Evolutionary conservation across 1,140 invertebrate species (phyloP), one percentile per base, ranked within the genome.

Genomic region (Metopolophium dirhodum): DNA sequence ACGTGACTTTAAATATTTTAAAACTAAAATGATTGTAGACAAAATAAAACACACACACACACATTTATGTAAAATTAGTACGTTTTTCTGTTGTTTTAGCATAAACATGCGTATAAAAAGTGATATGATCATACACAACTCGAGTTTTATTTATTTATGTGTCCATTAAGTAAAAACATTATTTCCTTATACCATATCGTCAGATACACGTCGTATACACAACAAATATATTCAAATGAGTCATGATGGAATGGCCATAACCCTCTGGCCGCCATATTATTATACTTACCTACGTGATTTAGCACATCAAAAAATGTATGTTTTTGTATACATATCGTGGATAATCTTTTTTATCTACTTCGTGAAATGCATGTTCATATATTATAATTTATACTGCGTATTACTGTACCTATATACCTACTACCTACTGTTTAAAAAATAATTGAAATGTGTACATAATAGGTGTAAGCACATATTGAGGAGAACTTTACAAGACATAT

Each of bases 331-430:
- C n/a, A 6, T 68, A 68, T 68, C 61, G 11, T 68, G 30, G 4
- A 68, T 68, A 68, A 68, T 68, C 61, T n/a, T 68, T 68, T n/a
- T n/a, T n/a, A 68, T 68, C 61, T n/a, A n/a, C 30, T 68, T 68
- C 61, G 30, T 68, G 30, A 68, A 68, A 68, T 77, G 14, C 61
- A n/a, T 77, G 8, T 77, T 6, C 30, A n/a, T n/a, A n/a, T n/a
- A n/a, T 77, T n/a, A 77, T 77, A n/a, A 77, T 77, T 77, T n/a
- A n/a, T 14, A 77, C 6, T 77, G 30, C 41, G 41, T 41, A 41
- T 41, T 41, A 41, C 41, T 41, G 41, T 41, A 41, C 41, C 41
- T 41, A 41, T 41, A 41, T 68, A 30, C 11, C 26, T 37, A 37
- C 1, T 37, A 49, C 23, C 26, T 54, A 54, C 51, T 54, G 7